Conservation (phyloP, 2,888 invertebrate species). For the Disparrhopalites patrizii region DNA sequence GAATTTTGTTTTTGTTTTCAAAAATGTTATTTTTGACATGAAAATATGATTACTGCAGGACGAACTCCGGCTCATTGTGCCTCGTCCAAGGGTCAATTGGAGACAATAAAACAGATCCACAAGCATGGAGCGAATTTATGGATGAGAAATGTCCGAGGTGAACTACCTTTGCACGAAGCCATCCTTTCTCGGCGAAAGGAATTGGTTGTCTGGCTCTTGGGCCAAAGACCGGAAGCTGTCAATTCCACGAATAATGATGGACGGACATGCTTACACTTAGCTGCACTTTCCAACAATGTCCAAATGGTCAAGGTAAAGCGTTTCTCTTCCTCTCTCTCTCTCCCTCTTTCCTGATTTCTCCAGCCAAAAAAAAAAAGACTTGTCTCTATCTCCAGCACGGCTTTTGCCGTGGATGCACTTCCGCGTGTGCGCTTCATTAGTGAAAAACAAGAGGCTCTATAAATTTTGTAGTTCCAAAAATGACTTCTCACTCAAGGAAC, state of each 20-base stretch:
- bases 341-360: too few species aligned
- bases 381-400: too few species aligned
- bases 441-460: too few species aligned
- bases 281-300: slow-evolving; percentile 87
- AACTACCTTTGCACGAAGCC: slow-evolving; percentile 93
- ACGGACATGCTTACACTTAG: slow-evolving; percentile 86
- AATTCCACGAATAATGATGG: slow-evolving; percentile 90
- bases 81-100: slow-evolving; percentile 91
- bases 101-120: slow-evolving; percentile 73
- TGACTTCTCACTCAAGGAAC: too few species aligned
- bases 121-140: slow-evolving; percentile 82
- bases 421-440: too few species aligned
- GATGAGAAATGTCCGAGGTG: slow-evolving; percentile 87
- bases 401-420: too few species aligned
- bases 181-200: slow-evolving; percentile 86
- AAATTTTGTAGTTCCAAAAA: too few species aligned
- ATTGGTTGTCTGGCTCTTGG: slow-evolving; percentile 80
- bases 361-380: too few species aligned
- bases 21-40: too few species aligned
- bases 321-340: too few species aligned
- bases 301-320: slow-evolving; percentile 84
- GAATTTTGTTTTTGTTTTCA: too few species aligned
- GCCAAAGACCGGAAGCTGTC: slow-evolving; percentile 74
- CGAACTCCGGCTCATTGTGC: slow-evolving; percentile 83
- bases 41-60: slow-evolving; percentile 2